phyloP scores from a whole-genome alignment of 1,140 invertebrate genomes.

The Drosophila virilis region DNA sequence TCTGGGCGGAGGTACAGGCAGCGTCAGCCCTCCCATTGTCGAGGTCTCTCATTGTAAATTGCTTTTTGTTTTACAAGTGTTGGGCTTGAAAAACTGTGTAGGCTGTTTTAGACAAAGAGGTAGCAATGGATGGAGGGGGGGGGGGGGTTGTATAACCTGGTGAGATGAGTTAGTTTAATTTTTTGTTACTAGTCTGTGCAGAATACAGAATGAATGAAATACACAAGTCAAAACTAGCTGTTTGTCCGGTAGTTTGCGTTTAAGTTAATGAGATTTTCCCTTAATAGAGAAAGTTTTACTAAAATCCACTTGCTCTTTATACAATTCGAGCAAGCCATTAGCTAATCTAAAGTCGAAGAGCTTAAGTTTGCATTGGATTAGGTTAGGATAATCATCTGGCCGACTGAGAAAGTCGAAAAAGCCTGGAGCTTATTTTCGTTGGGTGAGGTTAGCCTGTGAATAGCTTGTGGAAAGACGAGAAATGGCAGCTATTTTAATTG shows the following conservation, averaged over 20 bases:
- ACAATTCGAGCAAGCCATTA: background rate
- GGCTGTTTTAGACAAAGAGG: slow-evolving; percentile 7
- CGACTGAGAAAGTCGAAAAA: background rate
- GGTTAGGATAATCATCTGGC: background rate
- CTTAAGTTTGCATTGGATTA: background rate
- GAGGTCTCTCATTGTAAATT: slow-evolving; percentile 49
- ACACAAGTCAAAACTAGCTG: background rate
- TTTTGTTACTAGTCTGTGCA: background rate
- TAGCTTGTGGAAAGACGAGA: no score
- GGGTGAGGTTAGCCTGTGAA: no score
- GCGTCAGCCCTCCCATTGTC: slow-evolving; percentile 8
- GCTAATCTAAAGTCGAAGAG: background rate
- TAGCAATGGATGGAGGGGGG: background rate
- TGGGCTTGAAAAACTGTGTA: slow-evolving; percentile 21
- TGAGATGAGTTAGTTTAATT: background rate
- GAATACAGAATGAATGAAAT: background rate
- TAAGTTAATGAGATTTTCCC: slow-evolving; percentile 12
- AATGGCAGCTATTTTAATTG: background rate
- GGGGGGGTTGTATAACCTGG: background rate
- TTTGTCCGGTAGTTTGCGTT: slow-evolving; percentile 1
- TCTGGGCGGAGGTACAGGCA: background rate
- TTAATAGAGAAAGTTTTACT: background rate
- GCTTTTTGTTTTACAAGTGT: slow-evolving; percentile 45
- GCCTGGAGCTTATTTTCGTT: background rate
- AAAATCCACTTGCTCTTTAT: background rate